Base-by-base conservation (phyloP, 2,797 vertebrate species). In the Acropternis orthonyx region DNA sequence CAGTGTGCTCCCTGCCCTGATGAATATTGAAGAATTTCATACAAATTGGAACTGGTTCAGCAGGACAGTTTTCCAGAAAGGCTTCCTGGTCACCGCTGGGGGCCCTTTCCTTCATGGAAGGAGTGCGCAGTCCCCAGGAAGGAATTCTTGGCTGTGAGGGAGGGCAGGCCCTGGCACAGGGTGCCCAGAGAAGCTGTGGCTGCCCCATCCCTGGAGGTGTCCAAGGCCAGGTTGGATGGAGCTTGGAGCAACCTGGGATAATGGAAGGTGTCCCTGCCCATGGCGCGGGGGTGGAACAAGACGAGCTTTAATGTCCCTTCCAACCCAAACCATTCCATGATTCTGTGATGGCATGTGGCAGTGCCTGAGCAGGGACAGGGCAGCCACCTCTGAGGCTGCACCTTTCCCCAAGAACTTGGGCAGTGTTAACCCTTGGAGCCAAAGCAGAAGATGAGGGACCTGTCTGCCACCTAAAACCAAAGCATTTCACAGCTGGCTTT, bases 11-110 rank as follows among this genome's bases (percentile, higher is more conserved):
- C 81, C 54, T 95, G 85, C 82, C 76, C 85, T 96, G 79, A 95
- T 95, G 93, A 96, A 96, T 96, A 93, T 85, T 95, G 95, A 96
- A 85, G 87, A 72, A 89, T 88, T 84, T 85, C 93, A 96, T 91
- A 93, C 96, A 96, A 96, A 95, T 85, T 83, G 72, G 87, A 95
- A 96, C 96, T 80, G 87, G 95, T 93, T 96, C 87, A 83, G 75
- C 96, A 85, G 87, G 95, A 87, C 95, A 85, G 65, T 91, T 93
- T 94, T 92, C 58, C 76, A 80, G 85, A 71, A 72, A 23, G 68
- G 79, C 65, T 95, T 94, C 94, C 89, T 67, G 61, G 81, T 77
- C 2, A 0, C 68, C 0, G 12, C 87, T 28, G 43, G 37, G 68
- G 49, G 74, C 88, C 55, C 69, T 90, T 92, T 69, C 39, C 59